Percentiles rank a stretch among this genome's conserved stretches.
Evolutionary conservation across 2,888 invertebrate genomes (phyloP).

Genomic region (Erynnis tages): DNA sequence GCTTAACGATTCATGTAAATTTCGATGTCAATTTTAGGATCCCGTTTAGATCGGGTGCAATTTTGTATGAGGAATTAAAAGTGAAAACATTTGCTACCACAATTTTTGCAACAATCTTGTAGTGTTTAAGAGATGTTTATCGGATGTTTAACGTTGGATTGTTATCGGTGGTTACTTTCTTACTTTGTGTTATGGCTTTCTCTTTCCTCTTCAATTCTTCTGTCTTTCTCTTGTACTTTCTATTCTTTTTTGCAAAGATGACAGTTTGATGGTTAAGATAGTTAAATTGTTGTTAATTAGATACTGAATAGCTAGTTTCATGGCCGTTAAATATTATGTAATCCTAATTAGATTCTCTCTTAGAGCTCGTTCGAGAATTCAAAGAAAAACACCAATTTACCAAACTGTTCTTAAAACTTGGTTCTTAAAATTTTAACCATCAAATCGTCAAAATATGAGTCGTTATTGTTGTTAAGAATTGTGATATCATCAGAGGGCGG

Average conservation of each 20-base stretch:
- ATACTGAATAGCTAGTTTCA: neutral
- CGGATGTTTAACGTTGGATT: constrained; percentile 60
- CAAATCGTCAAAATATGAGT: constrained; percentile 31
- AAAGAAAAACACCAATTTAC: no score
- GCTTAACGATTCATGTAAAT: constrained; percentile 73
- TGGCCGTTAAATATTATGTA: neutral
- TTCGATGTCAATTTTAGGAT: constrained; percentile 78
- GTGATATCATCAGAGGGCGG: constrained; percentile 59
- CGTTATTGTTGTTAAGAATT: constrained; percentile 65
- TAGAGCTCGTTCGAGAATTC: neutral
- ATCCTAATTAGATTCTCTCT: no score
- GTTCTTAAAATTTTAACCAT: constrained; percentile 12
- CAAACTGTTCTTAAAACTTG: no score
- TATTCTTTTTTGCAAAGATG: constrained; percentile 13
- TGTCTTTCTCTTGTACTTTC: constrained; percentile 35
- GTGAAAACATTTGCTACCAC: constrained; percentile 64
- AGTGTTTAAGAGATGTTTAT: constrained; percentile 49
- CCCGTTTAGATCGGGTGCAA: constrained; percentile 56
- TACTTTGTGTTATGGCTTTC: constrained; percentile 40
- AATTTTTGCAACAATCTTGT: constrained; percentile 70
- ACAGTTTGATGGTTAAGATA: constrained; percentile 18
- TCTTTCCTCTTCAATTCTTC: constrained; percentile 27
- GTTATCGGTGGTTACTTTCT: constrained; percentile 55
- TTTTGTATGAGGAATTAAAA: constrained; percentile 54
- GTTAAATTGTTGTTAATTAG: no score